Evolutionary conservation across 1,140 invertebrate genomes (phyloP).

Genomic region (Leptinotarsa texana): DNA sequence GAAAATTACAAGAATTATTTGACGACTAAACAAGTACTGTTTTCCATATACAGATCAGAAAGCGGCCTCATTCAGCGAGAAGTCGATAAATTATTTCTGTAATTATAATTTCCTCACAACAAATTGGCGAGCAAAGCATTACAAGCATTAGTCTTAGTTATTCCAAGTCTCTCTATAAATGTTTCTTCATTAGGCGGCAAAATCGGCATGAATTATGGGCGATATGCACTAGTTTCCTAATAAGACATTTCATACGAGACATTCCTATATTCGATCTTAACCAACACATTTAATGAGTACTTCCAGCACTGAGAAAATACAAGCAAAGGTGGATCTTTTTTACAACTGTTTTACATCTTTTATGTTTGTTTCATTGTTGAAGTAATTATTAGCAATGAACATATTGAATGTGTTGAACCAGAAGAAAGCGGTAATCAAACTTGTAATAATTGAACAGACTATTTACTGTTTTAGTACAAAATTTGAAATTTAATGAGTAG

Average conservation of each 20-base stretch:
- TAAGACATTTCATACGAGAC: slow-evolving; percentile 10
- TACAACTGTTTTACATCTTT: too few species aligned
- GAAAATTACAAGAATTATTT: too few species aligned
- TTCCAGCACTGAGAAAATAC: too few species aligned
- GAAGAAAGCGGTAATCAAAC: too few species aligned
- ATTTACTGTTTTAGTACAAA: too few species aligned
- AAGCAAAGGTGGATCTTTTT: too few species aligned
- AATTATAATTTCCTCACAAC: slow-evolving; percentile 3
- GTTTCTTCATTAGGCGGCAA: slow-evolving; percentile 7
- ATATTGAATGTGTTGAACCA: too few species aligned
- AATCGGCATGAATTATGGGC: slow-evolving; percentile 4
- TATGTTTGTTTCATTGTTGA: too few species aligned
- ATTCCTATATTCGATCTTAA: neutral
- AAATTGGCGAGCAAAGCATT: neutral
- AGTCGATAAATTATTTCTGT: neutral
- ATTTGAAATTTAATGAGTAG: too few species aligned
- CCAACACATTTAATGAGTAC: neutral
- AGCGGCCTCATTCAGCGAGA: neutral
- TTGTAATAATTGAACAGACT: too few species aligned
- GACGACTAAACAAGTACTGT: neutral
- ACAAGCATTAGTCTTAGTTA: neutral
- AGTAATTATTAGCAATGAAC: too few species aligned
- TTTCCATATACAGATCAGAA: slow-evolving; percentile 2
- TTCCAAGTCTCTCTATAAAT: neutral
- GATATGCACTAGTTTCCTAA: slow-evolving; percentile 22